phyloP scores from a whole-genome alignment of 64 coral and sea anemone genomes.

The Platygyra sinensis region DNA sequence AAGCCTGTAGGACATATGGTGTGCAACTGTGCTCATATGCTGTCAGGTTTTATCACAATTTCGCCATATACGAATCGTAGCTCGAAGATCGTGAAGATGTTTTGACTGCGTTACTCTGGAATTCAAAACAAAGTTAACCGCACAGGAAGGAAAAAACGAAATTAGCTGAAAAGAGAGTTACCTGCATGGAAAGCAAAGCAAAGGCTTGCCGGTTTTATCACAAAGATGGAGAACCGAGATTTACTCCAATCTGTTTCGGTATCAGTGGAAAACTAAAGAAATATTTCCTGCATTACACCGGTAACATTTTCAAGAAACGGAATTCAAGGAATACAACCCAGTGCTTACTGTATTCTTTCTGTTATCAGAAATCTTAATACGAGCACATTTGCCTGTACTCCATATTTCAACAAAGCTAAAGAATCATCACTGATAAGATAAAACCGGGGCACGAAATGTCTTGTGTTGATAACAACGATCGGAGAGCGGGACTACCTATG shows the following conservation, averaged over 20 bases:
- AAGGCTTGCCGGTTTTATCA: background rate
- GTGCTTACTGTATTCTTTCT: background rate
- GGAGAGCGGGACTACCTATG: background rate
- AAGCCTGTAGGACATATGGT: background rate
- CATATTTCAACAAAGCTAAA: slow-evolving; percentile 10
- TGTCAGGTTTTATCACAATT: background rate
- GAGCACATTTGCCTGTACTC: background rate
- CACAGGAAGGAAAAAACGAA: background rate
- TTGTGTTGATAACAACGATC: background rate
- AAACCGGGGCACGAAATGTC: background rate
- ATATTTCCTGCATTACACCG: too few relatives aligned
- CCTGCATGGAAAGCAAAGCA: background rate
- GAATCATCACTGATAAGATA: slow-evolving; percentile 1
- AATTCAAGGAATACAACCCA: background rate
- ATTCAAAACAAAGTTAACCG: background rate
- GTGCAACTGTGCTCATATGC: background rate
- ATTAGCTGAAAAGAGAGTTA: too few relatives aligned
- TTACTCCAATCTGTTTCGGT: too few relatives aligned
- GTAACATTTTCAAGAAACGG: background rate
- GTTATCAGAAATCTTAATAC: background rate
- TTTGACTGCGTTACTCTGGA: background rate
- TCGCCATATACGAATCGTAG: background rate
- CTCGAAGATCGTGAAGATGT: background rate
- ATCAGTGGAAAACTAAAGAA: too few relatives aligned
- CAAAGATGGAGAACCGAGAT: too few relatives aligned